Evolutionary conservation across 2,113 vertebrate species (phyloP), one percentile per base, ranked within the genome.

Genomic region (Myrmophylax atrothorax): DNA sequence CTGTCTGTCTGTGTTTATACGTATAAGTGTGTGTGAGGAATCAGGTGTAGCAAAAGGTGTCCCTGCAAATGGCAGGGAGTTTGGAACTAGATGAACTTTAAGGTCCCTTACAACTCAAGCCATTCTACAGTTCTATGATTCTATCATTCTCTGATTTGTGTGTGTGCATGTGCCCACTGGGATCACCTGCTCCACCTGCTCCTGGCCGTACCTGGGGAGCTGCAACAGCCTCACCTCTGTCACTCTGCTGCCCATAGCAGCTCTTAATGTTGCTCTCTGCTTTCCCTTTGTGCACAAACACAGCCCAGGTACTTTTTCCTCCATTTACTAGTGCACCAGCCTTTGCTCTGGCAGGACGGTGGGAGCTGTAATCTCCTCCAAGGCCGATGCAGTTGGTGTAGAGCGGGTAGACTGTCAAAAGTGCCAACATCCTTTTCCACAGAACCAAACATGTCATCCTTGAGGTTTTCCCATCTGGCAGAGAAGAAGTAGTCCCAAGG

Each of bases 381-480:
- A 74, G 73, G 91, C 84, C 63, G 47, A 29, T 59, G 64, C 12
- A 15, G 58, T 62, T 9, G 1, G 29, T 62, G 35, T 44, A 50
- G 56, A 40, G 66, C 7, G 55, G 62, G 68, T n/a, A 55, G 35
- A 42, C 77, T 91, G 84, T 78, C 92, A 93, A 63, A 89, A 35
- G 15, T 38, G 33, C 67, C 3, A 4, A 35, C 74, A 72, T 76
- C 26, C 60, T 84, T 82, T 42, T 35, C 79, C 3, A 7, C 3
- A 19, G 56, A 26, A 88, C 14, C 19, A n/a, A 82, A 89, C 1
- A 0, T 89, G 49, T 82, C 19, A 2, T 79, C 76, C 76, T 40
- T 63, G 80, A 87, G 70, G 19, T 94, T 87, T 94, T 74, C 66
- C 66, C 76, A 79, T 93, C 76, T 87, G 93, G 12, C 62, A 77